Conservation (phyloP, 2,113 vertebrate genomes). For the Psilopogon haemacephalus region DNA sequence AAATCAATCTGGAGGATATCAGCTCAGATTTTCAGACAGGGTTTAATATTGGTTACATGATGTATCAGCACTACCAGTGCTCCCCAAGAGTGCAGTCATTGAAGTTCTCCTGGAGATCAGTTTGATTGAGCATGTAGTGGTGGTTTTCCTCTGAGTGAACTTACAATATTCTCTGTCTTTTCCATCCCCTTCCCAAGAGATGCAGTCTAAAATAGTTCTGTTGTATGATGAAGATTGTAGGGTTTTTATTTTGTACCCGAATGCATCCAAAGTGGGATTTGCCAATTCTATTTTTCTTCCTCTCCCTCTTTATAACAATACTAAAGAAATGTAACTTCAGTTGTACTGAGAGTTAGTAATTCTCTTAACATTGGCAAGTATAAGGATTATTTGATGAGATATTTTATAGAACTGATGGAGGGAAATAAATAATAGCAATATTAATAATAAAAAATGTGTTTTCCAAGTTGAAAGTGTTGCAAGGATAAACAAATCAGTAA, state of each 20-base stretch:
- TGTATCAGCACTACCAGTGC: neutral
- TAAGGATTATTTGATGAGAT: constrained; percentile 23
- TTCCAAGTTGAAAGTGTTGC: constrained; percentile 5
- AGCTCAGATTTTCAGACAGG: neutral
- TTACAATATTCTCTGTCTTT: neutral
- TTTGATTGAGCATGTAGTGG: neutral
- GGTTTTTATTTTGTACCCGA: neutral
- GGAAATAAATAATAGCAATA: constrained; percentile 45
- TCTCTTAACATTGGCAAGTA: constrained; percentile 8
- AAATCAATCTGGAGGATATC: neutral
- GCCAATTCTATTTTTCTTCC: neutral
- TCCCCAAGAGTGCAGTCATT: neutral
- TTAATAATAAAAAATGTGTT: constrained; percentile 29
- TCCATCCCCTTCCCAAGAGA: neutral
- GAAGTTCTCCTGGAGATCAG: fast-evolving
- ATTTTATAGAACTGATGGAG: neutral
- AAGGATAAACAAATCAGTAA: constrained; percentile 52
- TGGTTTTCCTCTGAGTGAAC: neutral
- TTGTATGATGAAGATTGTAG: neutral
- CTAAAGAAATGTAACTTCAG: neutral
- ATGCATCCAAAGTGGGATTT: neutral
- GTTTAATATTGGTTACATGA: neutral
- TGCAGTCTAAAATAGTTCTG: neutral
- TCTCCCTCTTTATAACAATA: neutral
- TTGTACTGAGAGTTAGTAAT: constrained; percentile 7